Evolutionary conservation across 1,140 invertebrate species (phyloP).

Genomic region (Sipha flava): DNA sequence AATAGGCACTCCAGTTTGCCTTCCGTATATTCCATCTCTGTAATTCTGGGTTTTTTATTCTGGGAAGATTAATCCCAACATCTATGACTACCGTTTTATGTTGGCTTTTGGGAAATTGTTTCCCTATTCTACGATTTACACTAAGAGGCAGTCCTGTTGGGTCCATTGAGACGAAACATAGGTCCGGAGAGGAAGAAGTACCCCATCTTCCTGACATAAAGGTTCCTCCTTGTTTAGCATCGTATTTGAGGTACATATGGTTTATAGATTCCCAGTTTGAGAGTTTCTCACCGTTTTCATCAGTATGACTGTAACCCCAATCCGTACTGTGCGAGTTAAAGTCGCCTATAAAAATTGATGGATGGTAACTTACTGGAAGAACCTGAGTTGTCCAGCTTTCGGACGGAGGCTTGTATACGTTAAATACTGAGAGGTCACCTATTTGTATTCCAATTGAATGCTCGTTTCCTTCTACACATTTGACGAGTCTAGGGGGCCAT

Average conservation of each 20-base stretch:
- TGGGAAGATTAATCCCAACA: background rate
- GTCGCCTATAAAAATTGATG: background rate
- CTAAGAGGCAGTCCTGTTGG: background rate
- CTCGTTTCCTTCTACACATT: background rate
- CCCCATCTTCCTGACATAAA: slow-evolving; percentile 20
- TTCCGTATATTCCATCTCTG: background rate
- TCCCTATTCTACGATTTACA: background rate
- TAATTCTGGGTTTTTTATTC: background rate
- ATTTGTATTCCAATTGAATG: background rate
- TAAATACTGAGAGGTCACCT: background rate
- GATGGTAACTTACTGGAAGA: background rate
- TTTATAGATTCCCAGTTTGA: background rate
- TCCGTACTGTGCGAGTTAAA: background rate
- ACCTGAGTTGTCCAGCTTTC: background rate
- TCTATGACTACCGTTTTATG: background rate
- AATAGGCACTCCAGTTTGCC: slow-evolving; percentile 18
- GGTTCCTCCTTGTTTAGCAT: slow-evolving; percentile 14
- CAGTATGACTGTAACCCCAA: background rate
- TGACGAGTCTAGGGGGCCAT: background rate
- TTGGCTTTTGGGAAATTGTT: slow-evolving; percentile 19
- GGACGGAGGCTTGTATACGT: background rate
- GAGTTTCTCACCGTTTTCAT: background rate
- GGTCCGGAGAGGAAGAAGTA: background rate
- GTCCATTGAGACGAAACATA: slow-evolving; percentile 10
- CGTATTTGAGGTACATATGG: background rate